Evolutionary conservation across 2,113 vertebrate genomes (phyloP), one percentile per base, ranked within the genome.

Genomic region (Hippolais icterina): DNA sequence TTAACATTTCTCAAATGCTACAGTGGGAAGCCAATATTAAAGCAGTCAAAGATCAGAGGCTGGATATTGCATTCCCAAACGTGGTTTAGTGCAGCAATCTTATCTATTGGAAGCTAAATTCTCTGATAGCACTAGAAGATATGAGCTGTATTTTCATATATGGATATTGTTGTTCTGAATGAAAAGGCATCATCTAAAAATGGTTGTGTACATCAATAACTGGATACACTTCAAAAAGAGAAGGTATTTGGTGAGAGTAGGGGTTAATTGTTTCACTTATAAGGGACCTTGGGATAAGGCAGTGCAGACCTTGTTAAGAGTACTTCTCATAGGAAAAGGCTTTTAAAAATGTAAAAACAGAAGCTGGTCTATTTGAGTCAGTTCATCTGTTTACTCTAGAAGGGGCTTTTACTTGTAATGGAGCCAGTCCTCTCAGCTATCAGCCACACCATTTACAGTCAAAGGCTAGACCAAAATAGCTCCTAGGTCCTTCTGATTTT

Each of bases 371-470:
- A 49, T 80, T 82, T 83, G 80, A 92, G 44, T 23, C 60, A 24
- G 56, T 78, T 92, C 35, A 74, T 93, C 76, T 94, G 57, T 90
- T 91, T 88, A 90, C 75, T 95, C 44, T 81, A 97, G 66, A 75
- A 71, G 83, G 49, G 76, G 80, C 39, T 82, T 90, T 93, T 93
- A 83, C 53, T 92, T 93, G 94, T 94, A 94, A 83, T 65, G 69
- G 52, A 94, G 85, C 93, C 94, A 90, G 88, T 80, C 28, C 2
- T 92, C 90, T 97, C 96, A 95, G 53, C 72, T 93, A 71, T 95
- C 93, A 92, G n/a, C 76, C 60, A 49, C 80, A 68, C 93, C 92
- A 94, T 97, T 97, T 97, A 93, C 95, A 96, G 96, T 89, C 90
- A 95, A 95, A 97, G 85, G n/a, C 80, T 71, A 68, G 60, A 81